Base-by-base conservation (phyloP, 2,113 vertebrate genomes). In the Seriola rivoliana region DNA sequence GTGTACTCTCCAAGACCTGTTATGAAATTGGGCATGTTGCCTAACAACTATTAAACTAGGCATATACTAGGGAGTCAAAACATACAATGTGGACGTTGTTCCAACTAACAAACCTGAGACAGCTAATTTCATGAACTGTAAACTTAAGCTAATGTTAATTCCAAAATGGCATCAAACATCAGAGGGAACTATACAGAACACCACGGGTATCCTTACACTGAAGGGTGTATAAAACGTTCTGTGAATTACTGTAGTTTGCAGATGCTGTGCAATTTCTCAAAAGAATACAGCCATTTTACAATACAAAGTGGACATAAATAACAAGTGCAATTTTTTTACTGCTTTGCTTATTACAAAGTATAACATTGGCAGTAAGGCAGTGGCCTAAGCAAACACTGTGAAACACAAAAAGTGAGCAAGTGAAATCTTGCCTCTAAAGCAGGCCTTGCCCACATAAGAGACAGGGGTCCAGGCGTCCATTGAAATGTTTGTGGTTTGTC, bases 261-360 rank as follows among this genome's bases (percentile, higher is more conserved):
- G 65, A 25, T 71, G 12, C 40, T 73, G 81, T 89, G 80, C 75
- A 85, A 80, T 55, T 70, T 75, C 23, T 69, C 69, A 69, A 84
- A 81, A 54, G 65, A 59, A 55, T 42, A 44, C 21, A 70, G 17
- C 65, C 8, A 25, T 78, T 32, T 55, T 59, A 72, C 71, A 71
- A 84, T 72, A 88, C 73, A 82, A 86, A 75, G 62, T 71, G 69
- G 60, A 88, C 85, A 89, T 85, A 89, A 91, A 93, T 90, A 78
- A 88, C 75, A 5, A 89, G 88, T 90, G 90, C 90, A 93, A 81
- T 72, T 75, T 38, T 71, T 29, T 42, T 25, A 48, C 72, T 65
- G 85, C 68, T 91, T 86, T 85, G 81, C 73, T 65, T 64, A 46
- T 29, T 64, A 60, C 57, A 81, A 85, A 87, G 80, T 71, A 62